A percentile compares a stretch with the other conserved stretches of the same genome.
These are phyloP conservation scores for Podarcis raffonei DNA, from an alignment of 2,113 vertebrate genomes.

Conservation along the genomic window DNA sequence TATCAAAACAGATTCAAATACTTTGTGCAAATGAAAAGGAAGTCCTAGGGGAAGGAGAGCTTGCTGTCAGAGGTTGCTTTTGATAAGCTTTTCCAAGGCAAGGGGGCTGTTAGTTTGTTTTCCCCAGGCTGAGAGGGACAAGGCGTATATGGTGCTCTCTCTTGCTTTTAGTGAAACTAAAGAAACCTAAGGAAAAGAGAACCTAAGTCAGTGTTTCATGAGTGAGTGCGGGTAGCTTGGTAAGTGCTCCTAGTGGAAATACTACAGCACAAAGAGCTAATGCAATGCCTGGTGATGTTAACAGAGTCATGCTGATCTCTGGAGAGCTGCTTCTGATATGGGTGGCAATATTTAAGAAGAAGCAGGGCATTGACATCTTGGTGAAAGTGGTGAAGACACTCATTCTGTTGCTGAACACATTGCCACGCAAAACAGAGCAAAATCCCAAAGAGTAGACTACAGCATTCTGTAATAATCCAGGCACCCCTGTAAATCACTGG, in stretches of 20 bases:
- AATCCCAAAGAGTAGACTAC: neutral
- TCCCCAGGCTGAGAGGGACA: neutral
- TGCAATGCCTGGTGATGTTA: neutral
- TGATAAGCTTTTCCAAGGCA: accelerated
- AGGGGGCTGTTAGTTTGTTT: slow-evolving; percentile 21
- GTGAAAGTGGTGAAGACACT: neutral
- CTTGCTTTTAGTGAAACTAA: neutral
- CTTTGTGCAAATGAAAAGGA: slow-evolving; percentile 74
- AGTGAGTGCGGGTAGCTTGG: neutral
- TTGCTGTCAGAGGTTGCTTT: slow-evolving; percentile 5
- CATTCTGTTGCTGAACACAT: neutral
- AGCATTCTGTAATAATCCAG: neutral
- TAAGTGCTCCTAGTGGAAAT: neutral
- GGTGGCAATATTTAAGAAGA: neutral
- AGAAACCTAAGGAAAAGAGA: neutral
- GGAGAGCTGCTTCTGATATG: neutral
- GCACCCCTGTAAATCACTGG: neutral
- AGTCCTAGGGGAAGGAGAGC: slow-evolving; percentile 62
- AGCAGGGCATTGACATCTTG: neutral
- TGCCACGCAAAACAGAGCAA: neutral
- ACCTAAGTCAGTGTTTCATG: neutral
- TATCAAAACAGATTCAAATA: slow-evolving; percentile 75
- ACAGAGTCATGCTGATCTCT: neutral
- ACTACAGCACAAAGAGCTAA: slow-evolving; percentile 1
- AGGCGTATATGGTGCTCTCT: neutral